These are phyloP conservation scores for Irena cyanogastra DNA, from an alignment of 2,113 vertebrate genomes.

Conservation along the genomic window DNA sequence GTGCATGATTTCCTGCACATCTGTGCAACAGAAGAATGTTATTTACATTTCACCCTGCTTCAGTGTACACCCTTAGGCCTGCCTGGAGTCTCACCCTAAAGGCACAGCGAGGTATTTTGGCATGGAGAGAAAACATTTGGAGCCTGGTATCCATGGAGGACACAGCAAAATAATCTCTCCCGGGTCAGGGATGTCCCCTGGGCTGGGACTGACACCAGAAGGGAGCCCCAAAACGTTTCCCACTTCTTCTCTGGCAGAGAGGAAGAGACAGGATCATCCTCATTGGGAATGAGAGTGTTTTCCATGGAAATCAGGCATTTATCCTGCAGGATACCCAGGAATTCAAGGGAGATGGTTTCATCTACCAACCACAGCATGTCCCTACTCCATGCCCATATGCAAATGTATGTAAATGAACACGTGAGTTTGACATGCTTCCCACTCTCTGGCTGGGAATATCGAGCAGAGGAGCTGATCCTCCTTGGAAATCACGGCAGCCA, in stretches of 20 bases:
- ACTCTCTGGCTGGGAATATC: not conserved
- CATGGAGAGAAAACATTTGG: not conserved
- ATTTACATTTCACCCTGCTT: not conserved
- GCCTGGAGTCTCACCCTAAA: not conserved
- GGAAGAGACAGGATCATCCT: not conserved
- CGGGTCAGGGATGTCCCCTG: not conserved
- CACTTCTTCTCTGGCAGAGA: not conserved
- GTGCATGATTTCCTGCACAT: not conserved
- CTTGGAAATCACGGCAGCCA: not conserved
- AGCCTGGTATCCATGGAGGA: not conserved
- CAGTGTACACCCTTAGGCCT: not conserved
- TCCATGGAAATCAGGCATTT: not conserved
- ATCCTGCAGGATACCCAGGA: not conserved
- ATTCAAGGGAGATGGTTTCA: not conserved
- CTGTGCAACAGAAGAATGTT: not conserved
- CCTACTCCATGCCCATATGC: not conserved
- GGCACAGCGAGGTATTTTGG: not conserved
- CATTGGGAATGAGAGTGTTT: not conserved
- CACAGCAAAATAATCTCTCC: not conserved
- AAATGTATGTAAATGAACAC: not conserved
- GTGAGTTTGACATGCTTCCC: not conserved
- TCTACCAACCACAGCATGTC: accelerated
- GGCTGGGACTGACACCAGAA: not conserved
- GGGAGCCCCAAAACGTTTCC: not conserved
- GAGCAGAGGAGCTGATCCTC: not conserved